These are phyloP conservation scores for Neomorphus geoffroyi DNA, from an alignment of 2,797 vertebrate genomes.

Conservation along the genomic window DNA sequence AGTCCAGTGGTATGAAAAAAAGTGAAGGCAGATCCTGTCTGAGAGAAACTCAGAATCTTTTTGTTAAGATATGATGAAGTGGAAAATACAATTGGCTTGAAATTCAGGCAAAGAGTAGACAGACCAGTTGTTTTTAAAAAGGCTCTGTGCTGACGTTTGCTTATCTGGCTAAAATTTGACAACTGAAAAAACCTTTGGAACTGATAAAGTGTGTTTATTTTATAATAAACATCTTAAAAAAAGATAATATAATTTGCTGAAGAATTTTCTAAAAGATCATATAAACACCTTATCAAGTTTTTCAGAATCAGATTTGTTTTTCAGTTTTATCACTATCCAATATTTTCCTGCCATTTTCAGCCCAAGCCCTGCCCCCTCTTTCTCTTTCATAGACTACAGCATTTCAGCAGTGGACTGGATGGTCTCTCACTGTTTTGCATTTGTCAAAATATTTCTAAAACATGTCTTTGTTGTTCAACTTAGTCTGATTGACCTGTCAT, in stretches of 20 bases:
- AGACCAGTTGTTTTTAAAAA: background rate
- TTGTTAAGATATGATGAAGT: background rate
- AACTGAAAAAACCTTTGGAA: background rate
- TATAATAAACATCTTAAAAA: background rate
- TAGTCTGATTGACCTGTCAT: background rate
- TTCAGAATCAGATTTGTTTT: background rate
- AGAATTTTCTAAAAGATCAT: background rate
- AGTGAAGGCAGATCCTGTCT: background rate
- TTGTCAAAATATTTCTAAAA: background rate
- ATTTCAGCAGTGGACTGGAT: background rate
- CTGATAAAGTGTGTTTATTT: background rate
- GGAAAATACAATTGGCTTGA: background rate
- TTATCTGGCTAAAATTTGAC: background rate
- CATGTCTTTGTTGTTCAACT: background rate
- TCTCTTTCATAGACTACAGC: background rate
- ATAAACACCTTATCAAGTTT: background rate
- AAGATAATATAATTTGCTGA: background rate
- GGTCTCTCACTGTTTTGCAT: background rate
- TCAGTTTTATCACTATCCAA: background rate
- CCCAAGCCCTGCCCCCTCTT: background rate
- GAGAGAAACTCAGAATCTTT: background rate
- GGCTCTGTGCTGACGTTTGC: background rate
- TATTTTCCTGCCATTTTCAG: background rate
- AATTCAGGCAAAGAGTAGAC: background rate
- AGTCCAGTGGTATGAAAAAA: background rate